Base-by-base conservation (phyloP, 2,797 vertebrate species). In the Poecilia wingei region DNA sequence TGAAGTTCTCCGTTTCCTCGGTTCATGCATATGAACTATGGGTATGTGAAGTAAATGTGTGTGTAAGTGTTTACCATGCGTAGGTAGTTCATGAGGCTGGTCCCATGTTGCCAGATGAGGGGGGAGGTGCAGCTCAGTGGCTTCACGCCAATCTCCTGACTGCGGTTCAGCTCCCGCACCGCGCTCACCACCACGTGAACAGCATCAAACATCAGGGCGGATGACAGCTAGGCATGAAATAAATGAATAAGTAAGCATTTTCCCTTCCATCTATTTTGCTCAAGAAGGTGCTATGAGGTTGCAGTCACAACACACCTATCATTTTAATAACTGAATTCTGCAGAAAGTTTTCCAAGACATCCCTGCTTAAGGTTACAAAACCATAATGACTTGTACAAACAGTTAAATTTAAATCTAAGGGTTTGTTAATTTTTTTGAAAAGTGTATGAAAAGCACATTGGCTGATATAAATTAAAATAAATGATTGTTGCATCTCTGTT, bases 21-120 rank as follows among this genome's bases (percentile, higher is more conserved):
- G 22, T 28, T 25, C 20, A 7, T 1, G 49, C 28, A 70, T 0
- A 7, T 72, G 36, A 61, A 41, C 10, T 31, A 4, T 53, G 33
- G 41, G 1, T 18, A 69, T 14, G 39, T 57, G 51, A 8, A 41
- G 14, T 33, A 36, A 31, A 61, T 68, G 7, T 68, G n/a, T 9
- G 59, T 36, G 66, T 46, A 72, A 64, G 75, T 77, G 61, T 74
- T 59, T 71, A 97, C 97, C 96, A 97, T 97, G 84, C 97, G 96
- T 6, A 98, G 95, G 93, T 97, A 97, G 94, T 97, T 97, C 96
- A 97, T 97, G 36, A 97, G 96, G 92, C 96, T 97, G 89, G 97
- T 97, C 5, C 97, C 97, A 0, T 97, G 97, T 69, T 96, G 96
- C 97, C 97, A 97, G 94, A 97, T 97, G 82, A 96, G 95, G 3